Evolutionary conservation across 1,140 invertebrate genomes (phyloP).

Genomic region (Euura lappo): DNA sequence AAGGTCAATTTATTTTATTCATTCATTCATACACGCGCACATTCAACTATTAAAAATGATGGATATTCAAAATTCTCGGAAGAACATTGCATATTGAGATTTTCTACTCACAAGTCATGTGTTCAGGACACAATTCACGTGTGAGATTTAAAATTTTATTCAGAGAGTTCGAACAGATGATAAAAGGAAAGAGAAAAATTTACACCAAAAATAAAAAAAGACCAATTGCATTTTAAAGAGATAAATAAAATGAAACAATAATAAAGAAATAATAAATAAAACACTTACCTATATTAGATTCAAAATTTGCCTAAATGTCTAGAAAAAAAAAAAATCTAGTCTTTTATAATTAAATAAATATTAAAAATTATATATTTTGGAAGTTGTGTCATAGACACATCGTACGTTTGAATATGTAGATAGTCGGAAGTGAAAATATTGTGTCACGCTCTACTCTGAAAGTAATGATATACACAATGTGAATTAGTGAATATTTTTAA

Average conservation of each 20-base stretch:
- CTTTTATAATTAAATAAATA: conserved; percentile 45
- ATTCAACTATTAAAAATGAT: neutral
- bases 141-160: neutral
- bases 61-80: too few species aligned
- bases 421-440: conserved; percentile 47
- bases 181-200: neutral
- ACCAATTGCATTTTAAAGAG: neutral
- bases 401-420: conserved; percentile 42
- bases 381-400: conserved; percentile 38
- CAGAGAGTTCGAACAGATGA: neutral
- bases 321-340: conserved; percentile 36
- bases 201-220: neutral
- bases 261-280: neutral
- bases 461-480: conserved; percentile 53
- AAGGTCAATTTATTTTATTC: too few species aligned
- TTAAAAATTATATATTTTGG: conserved; percentile 54
- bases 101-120: neutral
- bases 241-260: neutral
- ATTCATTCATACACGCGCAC: neutral
- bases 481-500: conserved; percentile 60
- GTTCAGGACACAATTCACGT: neutral
- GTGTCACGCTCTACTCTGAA: conserved; percentile 51
- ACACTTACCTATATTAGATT: conserved; percentile 8
- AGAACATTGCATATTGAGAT: neutral
- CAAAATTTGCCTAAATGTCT: conserved; percentile 30